phyloP scores from a whole-genome alignment of 2,797 vertebrate genomes.

The Phaenicophaeus curvirostris region DNA sequence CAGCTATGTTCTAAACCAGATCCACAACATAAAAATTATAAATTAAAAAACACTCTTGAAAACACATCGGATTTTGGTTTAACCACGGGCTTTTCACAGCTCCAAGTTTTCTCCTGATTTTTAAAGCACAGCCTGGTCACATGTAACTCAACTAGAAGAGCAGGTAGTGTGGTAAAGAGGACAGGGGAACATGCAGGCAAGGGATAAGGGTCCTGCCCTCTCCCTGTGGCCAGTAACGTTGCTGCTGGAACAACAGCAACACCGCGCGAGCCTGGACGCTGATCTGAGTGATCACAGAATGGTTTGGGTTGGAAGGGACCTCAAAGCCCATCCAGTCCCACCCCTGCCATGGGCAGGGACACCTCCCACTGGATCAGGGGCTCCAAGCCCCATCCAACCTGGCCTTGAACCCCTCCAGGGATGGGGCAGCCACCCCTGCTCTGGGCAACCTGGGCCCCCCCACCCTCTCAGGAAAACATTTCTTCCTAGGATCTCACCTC shows the following conservation, averaged over 20 bases:
- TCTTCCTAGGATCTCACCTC: no score
- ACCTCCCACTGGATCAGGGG: no score
- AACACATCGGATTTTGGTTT: not conserved
- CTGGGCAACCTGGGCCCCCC: no score
- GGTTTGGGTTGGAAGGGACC: no score
- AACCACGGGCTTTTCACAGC: not conserved
- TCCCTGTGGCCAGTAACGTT: not conserved
- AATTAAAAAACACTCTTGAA: not conserved
- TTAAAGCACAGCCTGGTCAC: not conserved
- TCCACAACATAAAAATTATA: not conserved
- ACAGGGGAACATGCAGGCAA: not conserved
- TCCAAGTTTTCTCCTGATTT: not conserved
- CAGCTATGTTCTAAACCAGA: not conserved
- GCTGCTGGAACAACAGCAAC: not conserved
- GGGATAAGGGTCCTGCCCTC: not conserved
- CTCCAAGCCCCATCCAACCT: no score
- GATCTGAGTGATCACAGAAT: not conserved
- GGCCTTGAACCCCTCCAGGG: no score
- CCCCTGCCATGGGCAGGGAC: no score
- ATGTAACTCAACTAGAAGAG: not conserved
- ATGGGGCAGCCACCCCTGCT: no score
- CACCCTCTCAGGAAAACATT: no score
- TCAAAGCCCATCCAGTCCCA: no score
- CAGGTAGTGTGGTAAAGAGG: not conserved
- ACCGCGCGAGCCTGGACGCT: rapidly evolving